These are phyloP conservation scores for Ethmia dodecea DNA, from an alignment of 2,888 invertebrate species.

Conservation along the genomic window DNA sequence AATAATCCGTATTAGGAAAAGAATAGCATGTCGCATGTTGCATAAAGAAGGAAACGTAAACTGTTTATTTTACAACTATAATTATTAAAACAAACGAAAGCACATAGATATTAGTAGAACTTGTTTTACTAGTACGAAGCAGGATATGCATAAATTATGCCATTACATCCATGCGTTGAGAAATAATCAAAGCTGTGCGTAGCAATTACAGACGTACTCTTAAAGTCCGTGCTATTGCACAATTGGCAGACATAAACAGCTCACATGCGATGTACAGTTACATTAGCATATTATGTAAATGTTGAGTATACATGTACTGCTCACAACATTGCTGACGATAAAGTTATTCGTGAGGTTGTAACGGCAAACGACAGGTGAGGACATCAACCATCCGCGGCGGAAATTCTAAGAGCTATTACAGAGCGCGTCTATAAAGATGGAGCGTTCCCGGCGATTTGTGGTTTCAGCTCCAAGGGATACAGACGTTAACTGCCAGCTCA, in stretches of 20 bases:
- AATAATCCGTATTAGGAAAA: too few species aligned
- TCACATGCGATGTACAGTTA: constrained; percentile 8
- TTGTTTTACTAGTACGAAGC: too few species aligned
- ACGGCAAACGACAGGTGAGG: constrained; percentile 56
- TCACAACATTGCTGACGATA: constrained; percentile 20
- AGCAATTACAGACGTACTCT: too few species aligned
- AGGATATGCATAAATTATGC: too few species aligned
- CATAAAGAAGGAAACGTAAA: too few species aligned
- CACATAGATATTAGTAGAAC: too few species aligned
- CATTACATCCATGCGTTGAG: too few species aligned
- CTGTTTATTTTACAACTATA: too few species aligned
- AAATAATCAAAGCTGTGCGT: too few species aligned
- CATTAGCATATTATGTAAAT: constrained; percentile 15
- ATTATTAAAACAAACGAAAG: too few species aligned
- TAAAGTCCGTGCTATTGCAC: too few species aligned
- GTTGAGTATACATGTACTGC: constrained; percentile 8
- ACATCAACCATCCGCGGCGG: constrained; percentile 44
- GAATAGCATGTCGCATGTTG: too few species aligned
- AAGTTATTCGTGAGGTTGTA: constrained; percentile 36
- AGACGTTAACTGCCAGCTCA: constrained; percentile 52
- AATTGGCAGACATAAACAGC: constrained; percentile 4
- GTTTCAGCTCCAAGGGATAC: constrained; percentile 45
- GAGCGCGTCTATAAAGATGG: constrained; percentile 42
- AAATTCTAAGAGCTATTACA: constrained; percentile 43
- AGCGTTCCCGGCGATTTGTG: constrained; percentile 56